A percentile compares a stretch with the other conserved stretches of the same genome.
phyloP scores from a whole-genome alignment of 2,797 vertebrate species.

The Bradypus variegatus region DNA sequence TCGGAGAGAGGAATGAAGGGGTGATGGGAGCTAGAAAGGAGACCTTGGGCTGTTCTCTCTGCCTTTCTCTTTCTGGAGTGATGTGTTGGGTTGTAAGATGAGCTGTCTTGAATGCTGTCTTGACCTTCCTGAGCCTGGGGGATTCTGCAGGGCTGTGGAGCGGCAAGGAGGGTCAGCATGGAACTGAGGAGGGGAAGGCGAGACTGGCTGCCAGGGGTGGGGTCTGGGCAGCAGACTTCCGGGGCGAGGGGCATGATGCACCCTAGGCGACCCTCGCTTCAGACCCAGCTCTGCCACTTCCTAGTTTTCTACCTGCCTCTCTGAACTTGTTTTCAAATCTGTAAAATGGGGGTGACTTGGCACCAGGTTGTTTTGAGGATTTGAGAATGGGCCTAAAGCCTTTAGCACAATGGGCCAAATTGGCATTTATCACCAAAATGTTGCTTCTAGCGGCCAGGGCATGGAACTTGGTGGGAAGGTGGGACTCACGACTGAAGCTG shows the following conservation, averaged over 20 bases:
- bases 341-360: background rate
- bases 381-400: background rate
- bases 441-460: fast-evolving
- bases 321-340: background rate
- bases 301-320: background rate
- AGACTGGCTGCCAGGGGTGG: background rate
- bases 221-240: background rate
- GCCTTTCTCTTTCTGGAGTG: background rate
- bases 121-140: background rate
- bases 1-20: background rate
- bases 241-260: fast-evolving
- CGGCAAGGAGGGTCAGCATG: background rate
- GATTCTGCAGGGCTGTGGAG: background rate
- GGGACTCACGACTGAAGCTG: background rate
- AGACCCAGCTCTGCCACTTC: background rate
- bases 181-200: background rate
- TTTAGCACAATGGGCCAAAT: too few species aligned
- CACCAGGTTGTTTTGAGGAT: too few species aligned
- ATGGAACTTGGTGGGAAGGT: background rate
- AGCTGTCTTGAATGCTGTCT: background rate
- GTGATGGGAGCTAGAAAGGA: fast-evolving
- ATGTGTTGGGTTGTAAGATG: background rate
- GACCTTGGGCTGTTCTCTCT: fast-evolving
- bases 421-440: too few species aligned
- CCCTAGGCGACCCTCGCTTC: background rate